Base-by-base conservation (phyloP, 2,888 invertebrate genomes). In the Eilema sororculum region DNA sequence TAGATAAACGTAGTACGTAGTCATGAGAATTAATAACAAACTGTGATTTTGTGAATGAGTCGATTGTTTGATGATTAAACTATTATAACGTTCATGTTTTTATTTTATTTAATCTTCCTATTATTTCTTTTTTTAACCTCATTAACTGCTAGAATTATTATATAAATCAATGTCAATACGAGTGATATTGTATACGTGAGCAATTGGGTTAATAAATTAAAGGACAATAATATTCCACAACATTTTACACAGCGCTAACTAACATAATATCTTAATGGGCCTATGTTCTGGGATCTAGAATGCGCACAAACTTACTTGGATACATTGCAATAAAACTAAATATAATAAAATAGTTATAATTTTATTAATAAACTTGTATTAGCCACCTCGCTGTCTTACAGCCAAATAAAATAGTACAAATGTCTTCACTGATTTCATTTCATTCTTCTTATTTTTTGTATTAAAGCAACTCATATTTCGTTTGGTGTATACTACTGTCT, bases 21-120 rank as follows among this genome's bases (percentile, higher is more conserved):
- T 52, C 78, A 30, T 87, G 85, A 87, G 86, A 70, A 84, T 87
- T 90, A 70, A 63, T 61, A 89, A 91, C 90, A 86, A 90, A 86
- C 91, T 92, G 91, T 92, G 91, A 92, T 90, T 87, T 84, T 82
- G 76, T 83, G 75, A 83, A 84, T 84, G 86, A 83, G 85, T 85
- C 82, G 78, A 83, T 80, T 81, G 81, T 74, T 68, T 74, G 24
- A 71, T 68, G 71, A 76, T 77, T 78, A 75, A 82, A 79, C 73
- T 70, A 77, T 74, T 73, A 64, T 68, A 77, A 74, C 65, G 10
- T 30, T 46, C 52, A 28, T 52, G 37, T 41, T 24, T 13, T 24
- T 52, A n/a, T n/a, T n/a, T n/a, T n/a, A n/a, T 65, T 52, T n/a
- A 28, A 5, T 28, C 28, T 28, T 28, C 28, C 2, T 28, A 28